A percentile compares a stretch with the other conserved stretches of the same genome.
These are phyloP conservation scores for Scaptomyza pallida DNA, from an alignment of 1,140 invertebrate genomes.

Conservation along the genomic window DNA sequence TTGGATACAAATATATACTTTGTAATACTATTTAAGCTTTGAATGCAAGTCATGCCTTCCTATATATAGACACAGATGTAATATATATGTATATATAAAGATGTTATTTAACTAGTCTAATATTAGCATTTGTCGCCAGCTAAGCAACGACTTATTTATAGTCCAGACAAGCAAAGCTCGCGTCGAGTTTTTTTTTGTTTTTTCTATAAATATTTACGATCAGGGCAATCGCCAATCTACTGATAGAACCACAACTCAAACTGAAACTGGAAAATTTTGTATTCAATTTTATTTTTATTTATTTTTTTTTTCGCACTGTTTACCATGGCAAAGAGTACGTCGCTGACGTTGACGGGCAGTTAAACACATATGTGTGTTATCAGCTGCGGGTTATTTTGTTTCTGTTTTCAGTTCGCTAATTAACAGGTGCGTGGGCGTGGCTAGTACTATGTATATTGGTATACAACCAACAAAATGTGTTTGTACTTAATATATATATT, in stretches of 20 bases:
- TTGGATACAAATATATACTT: too few species aligned
- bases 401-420: constrained; percentile 36
- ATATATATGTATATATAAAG: too few species aligned
- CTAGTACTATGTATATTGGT: neutral
- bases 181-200: constrained; percentile 5
- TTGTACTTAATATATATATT: constrained; percentile 5
- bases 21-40: too few species aligned
- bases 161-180: constrained; percentile 18
- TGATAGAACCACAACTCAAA: constrained; percentile 22
- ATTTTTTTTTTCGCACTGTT: constrained; percentile 33
- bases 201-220: constrained; percentile 46
- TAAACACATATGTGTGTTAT: constrained; percentile 44
- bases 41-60: constrained; percentile 6
- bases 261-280: constrained; percentile 9
- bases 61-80: constrained; percentile 19
- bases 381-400: constrained; percentile 46
- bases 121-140: constrained; percentile 18
- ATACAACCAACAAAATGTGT: neutral
- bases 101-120: constrained; percentile 8
- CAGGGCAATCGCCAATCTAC: constrained; percentile 9
- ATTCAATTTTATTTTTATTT: too few species aligned
- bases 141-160: constrained; percentile 29
- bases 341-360: constrained; percentile 2
- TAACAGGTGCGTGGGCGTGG: constrained; percentile 41
- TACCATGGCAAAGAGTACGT: constrained; percentile 1